phyloP scores from a whole-genome alignment of 1,140 invertebrate genomes.

The Chlorops oryzae region DNA sequence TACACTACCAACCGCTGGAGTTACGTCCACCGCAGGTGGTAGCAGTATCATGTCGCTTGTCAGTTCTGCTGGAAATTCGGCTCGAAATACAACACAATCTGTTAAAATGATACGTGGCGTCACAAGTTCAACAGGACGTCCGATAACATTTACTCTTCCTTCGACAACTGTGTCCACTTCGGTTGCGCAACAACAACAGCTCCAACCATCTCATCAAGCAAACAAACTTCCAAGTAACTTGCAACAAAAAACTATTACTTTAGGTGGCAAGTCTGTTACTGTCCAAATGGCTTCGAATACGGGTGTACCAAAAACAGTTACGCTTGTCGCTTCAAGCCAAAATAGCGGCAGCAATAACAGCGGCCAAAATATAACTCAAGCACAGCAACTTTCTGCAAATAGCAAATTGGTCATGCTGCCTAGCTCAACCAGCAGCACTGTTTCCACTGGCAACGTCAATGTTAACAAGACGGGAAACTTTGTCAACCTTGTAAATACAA shows the following conservation, averaged over 20 bases:
- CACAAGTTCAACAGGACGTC: constrained; percentile 52
- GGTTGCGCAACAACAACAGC: constrained; percentile 10
- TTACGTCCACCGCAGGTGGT: constrained; percentile 53
- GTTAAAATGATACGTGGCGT: constrained; percentile 62
- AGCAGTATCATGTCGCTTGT: constrained; percentile 40
- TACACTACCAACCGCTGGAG: constrained; percentile 39
- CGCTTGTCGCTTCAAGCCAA: constrained; percentile 25
- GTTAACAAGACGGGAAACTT: too few relatives aligned
- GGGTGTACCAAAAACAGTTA: constrained; percentile 40
- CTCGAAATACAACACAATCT: constrained; percentile 46
- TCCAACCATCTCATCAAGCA: constrained; percentile 16
- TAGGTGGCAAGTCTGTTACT: constrained; percentile 66
- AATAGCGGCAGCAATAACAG: constrained; percentile 35
- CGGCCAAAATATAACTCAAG: constrained; percentile 47
- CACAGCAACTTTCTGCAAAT: neutral
- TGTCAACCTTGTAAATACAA: constrained; percentile 36
- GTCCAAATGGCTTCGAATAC: constrained; percentile 54
- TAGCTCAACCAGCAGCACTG: constrained; percentile 32
- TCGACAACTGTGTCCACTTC: constrained; percentile 30
- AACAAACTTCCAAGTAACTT: constrained; percentile 12
- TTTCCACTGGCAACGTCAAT: too few relatives aligned
- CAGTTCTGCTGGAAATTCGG: constrained; percentile 30
- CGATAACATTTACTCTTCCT: constrained; percentile 65
- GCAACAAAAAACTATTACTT: constrained; percentile 55
- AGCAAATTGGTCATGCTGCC: constrained; percentile 45